Evolutionary conservation across 2,888 invertebrate genomes (phyloP), one percentile per base, ranked within the genome.

Genomic region (Drosophila anomalata): DNA sequence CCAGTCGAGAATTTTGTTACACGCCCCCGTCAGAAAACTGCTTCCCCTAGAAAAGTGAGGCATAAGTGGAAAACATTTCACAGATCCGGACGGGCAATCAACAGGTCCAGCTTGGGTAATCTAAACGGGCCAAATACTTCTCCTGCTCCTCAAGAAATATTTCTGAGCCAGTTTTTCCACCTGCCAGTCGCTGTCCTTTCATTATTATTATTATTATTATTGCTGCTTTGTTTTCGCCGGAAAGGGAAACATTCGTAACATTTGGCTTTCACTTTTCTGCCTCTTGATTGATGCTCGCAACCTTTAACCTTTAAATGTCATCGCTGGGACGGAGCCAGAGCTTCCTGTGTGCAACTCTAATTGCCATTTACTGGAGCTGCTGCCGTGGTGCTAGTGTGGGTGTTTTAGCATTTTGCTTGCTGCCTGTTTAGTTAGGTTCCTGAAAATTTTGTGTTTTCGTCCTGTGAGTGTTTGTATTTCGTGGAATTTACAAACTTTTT

Each of bases 261-360:
- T 80, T 74, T 70, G 52, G 60, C 29, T 50, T 57, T 44, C 57
- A 52, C 44, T 55, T 65, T 31, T 26, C 52, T 63, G 54, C 65
- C 41, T 29, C 66, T 68, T 83, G 74, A 79, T 88, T 88, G 70
- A 79, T 73, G 80, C 78, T 83, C 39, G 63, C 48, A 71, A 83
- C 78, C 68, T 86, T 54, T 83, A 84, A 87, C 88, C 87, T 83
- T 83, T 86, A 83, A 83, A 83, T 83, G 82, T 83, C 82, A 75
- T 63, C 47, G 66, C 31, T 55, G 50, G 36, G 50, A 55, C 29
- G 41, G 31, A 33, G 53, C 29, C 22, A 12, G 12, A 44, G 41
- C 44, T 61, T 39, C 57, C 47, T 11, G 44, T 44, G 55, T 65
- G 65, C 62, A 65, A 52, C 62, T 65, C 63, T 62, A 65, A 65